These are phyloP conservation scores for Eutolmus rufibarbis DNA, from an alignment of 2,888 invertebrate species.

Conservation along the genomic window DNA sequence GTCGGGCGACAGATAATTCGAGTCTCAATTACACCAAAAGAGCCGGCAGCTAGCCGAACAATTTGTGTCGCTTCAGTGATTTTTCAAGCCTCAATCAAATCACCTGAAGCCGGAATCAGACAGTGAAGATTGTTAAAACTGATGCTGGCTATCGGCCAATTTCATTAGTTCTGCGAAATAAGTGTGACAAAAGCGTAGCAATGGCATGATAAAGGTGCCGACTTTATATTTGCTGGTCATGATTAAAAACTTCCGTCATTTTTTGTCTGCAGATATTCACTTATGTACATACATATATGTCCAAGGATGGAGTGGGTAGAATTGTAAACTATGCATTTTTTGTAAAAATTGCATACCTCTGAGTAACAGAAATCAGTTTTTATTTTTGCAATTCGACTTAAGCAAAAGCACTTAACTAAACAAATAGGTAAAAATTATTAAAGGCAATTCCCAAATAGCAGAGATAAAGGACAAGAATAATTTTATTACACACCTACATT, in stretches of 20 bases:
- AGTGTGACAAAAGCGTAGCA: neutral
- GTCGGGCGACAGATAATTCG: neutral
- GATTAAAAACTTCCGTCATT: neutral
- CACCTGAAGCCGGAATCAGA: neutral
- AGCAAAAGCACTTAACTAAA: too few species aligned
- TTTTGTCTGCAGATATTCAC: neutral
- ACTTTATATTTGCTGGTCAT: neutral
- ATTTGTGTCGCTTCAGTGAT: neutral
- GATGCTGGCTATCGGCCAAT: neutral
- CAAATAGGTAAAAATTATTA: too few species aligned
- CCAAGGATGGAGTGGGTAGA: neutral
- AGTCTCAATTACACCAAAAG: conserved; percentile 18
- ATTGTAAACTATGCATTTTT: neutral
- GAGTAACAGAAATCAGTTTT: too few species aligned
- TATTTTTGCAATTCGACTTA: too few species aligned
- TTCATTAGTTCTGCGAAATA: neutral
- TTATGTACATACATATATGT: neutral
- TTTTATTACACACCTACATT: neutral
- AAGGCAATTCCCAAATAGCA: neutral
- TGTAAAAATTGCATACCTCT: neutral
- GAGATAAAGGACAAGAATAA: neutral
- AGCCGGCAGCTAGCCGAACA: conserved; percentile 1
- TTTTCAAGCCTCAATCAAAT: neutral
- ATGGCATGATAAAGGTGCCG: neutral
- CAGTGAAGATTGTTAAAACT: neutral